These are phyloP conservation scores for Brachystomella parvula DNA, from an alignment of 1,140 invertebrate genomes.

Conservation along the genomic window DNA sequence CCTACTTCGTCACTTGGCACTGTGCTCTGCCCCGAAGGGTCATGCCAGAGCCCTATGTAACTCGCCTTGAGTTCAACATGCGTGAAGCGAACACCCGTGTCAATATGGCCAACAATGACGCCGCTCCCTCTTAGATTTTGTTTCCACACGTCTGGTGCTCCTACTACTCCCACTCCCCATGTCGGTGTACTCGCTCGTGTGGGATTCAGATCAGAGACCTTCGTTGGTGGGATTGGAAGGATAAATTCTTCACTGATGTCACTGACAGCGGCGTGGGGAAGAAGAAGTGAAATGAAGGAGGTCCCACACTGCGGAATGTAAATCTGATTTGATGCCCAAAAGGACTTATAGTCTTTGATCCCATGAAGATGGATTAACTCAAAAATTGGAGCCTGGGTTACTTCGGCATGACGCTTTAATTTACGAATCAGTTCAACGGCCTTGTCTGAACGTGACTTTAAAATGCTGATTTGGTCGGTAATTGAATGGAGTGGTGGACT, in stretches of 20 bases:
- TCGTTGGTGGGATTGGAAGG: neutral
- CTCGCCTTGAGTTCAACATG: neutral
- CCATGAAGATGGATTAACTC: neutral
- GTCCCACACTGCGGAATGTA: neutral
- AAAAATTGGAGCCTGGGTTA: neutral
- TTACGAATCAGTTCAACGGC: neutral
- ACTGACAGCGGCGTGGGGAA: neutral
- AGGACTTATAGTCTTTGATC: neutral
- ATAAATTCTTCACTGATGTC: neutral
- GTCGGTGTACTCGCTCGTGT: neutral
- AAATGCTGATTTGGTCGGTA: neutral
- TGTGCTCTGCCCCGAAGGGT: neutral
- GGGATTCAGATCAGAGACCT: neutral
- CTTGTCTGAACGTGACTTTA: neutral
- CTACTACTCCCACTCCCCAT: conserved; percentile 13
- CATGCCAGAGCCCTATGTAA: conserved; percentile 1
- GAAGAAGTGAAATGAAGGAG: neutral
- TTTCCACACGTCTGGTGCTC: neutral
- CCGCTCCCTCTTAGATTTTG: neutral
- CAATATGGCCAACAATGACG: conserved; percentile 11
- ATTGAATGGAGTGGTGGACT: neutral
- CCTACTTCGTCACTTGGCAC: conserved; percentile 9
- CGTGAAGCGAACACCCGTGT: conserved; percentile 7
- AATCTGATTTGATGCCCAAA: neutral
- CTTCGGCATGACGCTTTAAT: neutral